Percentiles rank a stretch among this genome's conserved stretches.
Evolutionary conservation across 2,888 invertebrate species (phyloP).

Genomic region (Oligia latruncula): DNA sequence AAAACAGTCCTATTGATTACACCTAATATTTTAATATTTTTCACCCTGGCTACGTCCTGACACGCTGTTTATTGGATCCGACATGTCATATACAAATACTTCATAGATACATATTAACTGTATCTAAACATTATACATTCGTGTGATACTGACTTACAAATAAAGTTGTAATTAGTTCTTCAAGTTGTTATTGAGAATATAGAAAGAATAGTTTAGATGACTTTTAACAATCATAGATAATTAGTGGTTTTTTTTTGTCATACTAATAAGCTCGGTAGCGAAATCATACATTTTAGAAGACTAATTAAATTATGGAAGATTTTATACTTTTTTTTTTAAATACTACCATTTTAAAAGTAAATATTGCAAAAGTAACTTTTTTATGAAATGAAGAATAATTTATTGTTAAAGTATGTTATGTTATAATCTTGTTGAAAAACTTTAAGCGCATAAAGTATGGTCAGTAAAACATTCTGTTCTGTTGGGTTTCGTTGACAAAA

Average conservation of each 20-base stretch:
- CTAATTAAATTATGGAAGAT: neutral
- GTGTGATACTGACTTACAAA: constrained; percentile 29
- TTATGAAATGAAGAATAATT: neutral
- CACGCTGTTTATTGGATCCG: neutral
- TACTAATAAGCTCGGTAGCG: constrained; percentile 31
- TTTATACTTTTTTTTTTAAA: neutral
- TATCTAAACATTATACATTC: constrained; percentile 25
- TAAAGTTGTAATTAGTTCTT: neutral
- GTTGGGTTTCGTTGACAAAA: neutral
- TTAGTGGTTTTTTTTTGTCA: constrained; percentile 4
- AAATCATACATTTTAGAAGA: neutral
- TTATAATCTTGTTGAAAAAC: neutral
- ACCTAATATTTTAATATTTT: too few species aligned
- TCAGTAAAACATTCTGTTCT: neutral
- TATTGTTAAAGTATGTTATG: neutral
- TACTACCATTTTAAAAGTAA: neutral
- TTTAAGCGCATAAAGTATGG: neutral
- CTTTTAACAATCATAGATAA: constrained; percentile 12
- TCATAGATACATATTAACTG: constrained; percentile 29
- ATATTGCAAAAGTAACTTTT: neutral
- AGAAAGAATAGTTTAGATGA: neutral
- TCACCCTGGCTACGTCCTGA: constrained; percentile 25
- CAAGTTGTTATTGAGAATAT: neutral
- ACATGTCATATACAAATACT: constrained; percentile 30
- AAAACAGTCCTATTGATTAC: neutral